Evolutionary conservation across 2,113 vertebrate genomes (phyloP), one percentile per base, ranked within the genome.

Genomic region (Speoplatyrhinus poulsoni): DNA sequence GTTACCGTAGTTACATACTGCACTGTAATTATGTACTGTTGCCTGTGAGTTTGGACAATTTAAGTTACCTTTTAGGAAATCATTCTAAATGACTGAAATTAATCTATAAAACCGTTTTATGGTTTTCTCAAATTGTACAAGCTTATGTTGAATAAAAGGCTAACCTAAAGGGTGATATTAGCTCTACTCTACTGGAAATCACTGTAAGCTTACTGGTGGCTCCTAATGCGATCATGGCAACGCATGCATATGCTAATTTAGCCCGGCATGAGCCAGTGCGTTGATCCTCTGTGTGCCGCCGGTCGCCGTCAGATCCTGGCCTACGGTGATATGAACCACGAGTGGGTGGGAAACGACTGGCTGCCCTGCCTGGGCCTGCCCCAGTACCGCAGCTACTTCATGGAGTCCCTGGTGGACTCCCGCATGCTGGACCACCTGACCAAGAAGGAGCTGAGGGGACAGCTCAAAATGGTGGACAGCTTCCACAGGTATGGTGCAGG

Each of bases 391-490:
- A 95, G 94, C 89, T 97, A 97, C 86, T 98, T 98, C 91, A 98
- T 98, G 96, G 96, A 98, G 90, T 96, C 95, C 4, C 90, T 98
- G 85, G 96, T 98, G 80, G 96, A 98, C 48, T 95, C 96, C 3
- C 94, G 96, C 62, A 98, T 98, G 95, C 76, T 98, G 76, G 96
- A 98, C 83, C 96, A 98, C 74, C 91, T 98, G 57, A 98, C 95
- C 90, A 98, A 98, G 91, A 98, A 98, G 86, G 96, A 98, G 87
- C 92, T 98, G 72, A 90, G 96, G 52, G 95, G 95, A 13, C 96
- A 98, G 73, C 94, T 97, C 47, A 97, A 98, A 82, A 98, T 98
- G 96, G 95, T 97, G 81, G 95, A 98, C 91, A 97, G 95, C 89
- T 98, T 98, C 86, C 96, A 98, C 92, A 94, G 96, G 96, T 98